Percentiles rank a stretch among this genome's conserved stretches.
Conservation (phyloP, 2,113 vertebrate species). For the Rhinolophus sinicus region DNA sequence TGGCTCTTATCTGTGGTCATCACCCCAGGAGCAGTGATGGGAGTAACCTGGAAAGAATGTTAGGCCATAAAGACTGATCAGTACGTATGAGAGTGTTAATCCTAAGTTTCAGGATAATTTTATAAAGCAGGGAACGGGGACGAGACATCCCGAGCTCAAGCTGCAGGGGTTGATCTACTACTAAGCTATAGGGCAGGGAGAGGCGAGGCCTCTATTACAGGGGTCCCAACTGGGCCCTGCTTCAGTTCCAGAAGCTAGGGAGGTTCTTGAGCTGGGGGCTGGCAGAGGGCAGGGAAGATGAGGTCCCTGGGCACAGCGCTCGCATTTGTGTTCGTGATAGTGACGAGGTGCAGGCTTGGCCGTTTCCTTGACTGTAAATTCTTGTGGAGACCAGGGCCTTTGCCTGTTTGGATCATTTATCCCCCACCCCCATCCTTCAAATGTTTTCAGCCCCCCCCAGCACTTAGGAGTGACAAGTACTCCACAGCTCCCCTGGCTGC, state of each 20-base stretch:
- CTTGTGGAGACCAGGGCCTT: background rate
- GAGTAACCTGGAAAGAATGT: too few relatives aligned
- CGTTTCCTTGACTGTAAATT: background rate
- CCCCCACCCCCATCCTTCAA: accelerated
- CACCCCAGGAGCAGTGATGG: too few relatives aligned
- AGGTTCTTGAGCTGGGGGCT: background rate
- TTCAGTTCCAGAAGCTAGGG: background rate
- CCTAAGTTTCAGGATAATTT: too few relatives aligned
- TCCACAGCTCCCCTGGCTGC: background rate
- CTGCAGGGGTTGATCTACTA: too few relatives aligned
- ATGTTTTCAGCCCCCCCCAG: background rate
- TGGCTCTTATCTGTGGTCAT: too few relatives aligned
- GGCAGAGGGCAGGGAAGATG: background rate
- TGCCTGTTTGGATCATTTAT: background rate
- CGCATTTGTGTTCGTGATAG: background rate
- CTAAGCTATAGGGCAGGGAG: too few relatives aligned
- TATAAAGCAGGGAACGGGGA: background rate
- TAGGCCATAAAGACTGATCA: too few relatives aligned
- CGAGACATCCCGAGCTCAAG: too few relatives aligned
- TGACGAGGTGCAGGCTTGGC: background rate
- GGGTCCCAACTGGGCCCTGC: too few relatives aligned
- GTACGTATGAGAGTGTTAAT: too few relatives aligned
- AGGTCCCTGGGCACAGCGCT: background rate
- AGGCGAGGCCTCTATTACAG: too few relatives aligned
- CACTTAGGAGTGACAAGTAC: background rate